phyloP scores from a whole-genome alignment of 2,113 vertebrate species.

The Empidonax traillii region DNA sequence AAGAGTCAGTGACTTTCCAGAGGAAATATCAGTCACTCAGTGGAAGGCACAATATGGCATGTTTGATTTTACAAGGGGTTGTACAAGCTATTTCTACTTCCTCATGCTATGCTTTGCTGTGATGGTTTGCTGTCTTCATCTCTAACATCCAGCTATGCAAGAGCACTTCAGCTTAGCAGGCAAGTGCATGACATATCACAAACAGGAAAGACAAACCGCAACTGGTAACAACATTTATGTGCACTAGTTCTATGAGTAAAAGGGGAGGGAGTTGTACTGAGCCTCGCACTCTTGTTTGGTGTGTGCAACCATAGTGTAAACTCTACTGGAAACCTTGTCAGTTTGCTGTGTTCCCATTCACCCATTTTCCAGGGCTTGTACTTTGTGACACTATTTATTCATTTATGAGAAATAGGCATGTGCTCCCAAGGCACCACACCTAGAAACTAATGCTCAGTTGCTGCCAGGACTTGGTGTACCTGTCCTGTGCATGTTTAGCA shows the following conservation, averaged over 20 bases:
- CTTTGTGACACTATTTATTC: not conserved
- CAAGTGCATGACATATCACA: fast-evolving
- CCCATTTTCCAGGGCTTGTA: not conserved
- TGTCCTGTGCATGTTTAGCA: fast-evolving
- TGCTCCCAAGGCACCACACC: not conserved
- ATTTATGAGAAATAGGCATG: not conserved
- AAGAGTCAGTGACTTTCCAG: not conserved
- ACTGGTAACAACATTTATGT: not conserved
- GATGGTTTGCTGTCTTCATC: not conserved
- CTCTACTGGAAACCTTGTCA: not conserved
- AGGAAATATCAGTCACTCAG: not conserved
- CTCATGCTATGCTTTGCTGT: not conserved
- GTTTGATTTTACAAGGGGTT: not conserved
- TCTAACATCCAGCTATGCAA: not conserved
- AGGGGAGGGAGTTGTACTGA: fast-evolving
- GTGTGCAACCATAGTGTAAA: not conserved
- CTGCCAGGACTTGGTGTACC: not conserved
- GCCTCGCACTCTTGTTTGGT: not conserved
- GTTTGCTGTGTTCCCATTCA: fast-evolving
- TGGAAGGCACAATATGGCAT: not conserved
- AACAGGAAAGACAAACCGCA: not conserved
- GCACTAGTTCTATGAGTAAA: not conserved
- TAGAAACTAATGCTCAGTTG: not conserved
- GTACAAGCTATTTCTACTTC: not conserved
- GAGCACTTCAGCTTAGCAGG: not conserved